phyloP scores from a whole-genome alignment of 2,113 vertebrate genomes.

The Cryptomyrus ogoouensis region DNA sequence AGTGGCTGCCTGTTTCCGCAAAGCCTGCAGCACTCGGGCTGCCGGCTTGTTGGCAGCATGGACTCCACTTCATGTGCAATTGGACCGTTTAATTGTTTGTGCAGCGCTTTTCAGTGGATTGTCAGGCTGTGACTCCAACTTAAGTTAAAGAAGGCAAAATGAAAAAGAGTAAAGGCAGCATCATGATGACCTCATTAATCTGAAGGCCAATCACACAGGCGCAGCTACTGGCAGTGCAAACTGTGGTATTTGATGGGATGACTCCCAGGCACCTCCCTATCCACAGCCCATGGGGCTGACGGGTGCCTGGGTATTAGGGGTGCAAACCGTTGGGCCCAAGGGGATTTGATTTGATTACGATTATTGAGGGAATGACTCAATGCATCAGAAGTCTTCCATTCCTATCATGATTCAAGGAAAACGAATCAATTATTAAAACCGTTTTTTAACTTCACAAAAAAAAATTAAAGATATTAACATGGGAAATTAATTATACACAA shows the following conservation, averaged over 20 bases:
- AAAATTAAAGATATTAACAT: not conserved
- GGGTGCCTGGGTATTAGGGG: not conserved
- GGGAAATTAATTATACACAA: not conserved
- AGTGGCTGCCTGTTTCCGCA: conserved; percentile 22
- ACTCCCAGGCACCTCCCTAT: not conserved
- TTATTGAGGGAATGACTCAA: not conserved
- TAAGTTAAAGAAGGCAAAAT: not conserved
- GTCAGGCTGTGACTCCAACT: not conserved
- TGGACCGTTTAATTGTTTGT: conserved; percentile 9
- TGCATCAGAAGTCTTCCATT: not conserved
- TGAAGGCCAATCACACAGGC: not conserved
- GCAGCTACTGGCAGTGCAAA: not conserved
- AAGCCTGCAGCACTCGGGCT: conserved; percentile 15
- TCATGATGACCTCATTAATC: not conserved
- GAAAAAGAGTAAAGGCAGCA: not conserved
- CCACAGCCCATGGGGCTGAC: not conserved
- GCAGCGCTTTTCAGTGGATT: conserved; percentile 10
- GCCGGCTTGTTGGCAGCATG: conserved; percentile 6
- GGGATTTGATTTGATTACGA: not conserved
- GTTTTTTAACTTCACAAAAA: not conserved
- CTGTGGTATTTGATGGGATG: not conserved
- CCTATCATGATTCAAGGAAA: not conserved
- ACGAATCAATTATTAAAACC: not conserved
- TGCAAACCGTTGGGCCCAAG: not conserved
- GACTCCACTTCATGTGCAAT: not conserved